Evolutionary conservation across 2,888 invertebrate genomes (phyloP).

Genomic region (Drosophila maculinotata): DNA sequence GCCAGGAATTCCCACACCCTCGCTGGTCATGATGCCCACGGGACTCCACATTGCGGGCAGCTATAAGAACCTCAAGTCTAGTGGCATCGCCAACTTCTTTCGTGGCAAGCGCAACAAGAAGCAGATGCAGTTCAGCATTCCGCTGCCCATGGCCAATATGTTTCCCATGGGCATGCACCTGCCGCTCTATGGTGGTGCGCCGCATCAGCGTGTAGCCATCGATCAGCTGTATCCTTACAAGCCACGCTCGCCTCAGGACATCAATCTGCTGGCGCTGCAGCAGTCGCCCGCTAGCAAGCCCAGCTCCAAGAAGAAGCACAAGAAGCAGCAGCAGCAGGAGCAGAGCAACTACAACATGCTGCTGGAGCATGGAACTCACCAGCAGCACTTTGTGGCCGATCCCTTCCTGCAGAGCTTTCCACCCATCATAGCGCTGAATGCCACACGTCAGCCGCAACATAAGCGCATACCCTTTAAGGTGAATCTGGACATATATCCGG

Average conservation of each 20-base stretch:
- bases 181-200: conserved; percentile 54
- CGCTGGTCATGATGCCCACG: conserved; percentile 79
- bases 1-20: conserved; percentile 34
- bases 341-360: conserved; percentile 68
- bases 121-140: conserved; percentile 76
- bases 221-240: conserved; percentile 90
- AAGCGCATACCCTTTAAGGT: conserved; percentile 87
- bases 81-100: conserved; percentile 83
- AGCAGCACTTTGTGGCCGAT: conserved; percentile 72
- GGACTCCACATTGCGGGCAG: conserved; percentile 83
- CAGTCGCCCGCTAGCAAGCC: conserved; percentile 62
- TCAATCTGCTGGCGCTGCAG: conserved; percentile 89
- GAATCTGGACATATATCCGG: conserved; percentile 88
- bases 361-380: conserved; percentile 57
- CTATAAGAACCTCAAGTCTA: conserved; percentile 83
- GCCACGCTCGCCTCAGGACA: conserved; percentile 90
- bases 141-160: conserved; percentile 74
- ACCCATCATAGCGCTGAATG: conserved; percentile 70
- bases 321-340: conserved; percentile 55
- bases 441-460: conserved; percentile 71
- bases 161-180: conserved; percentile 56
- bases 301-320: conserved; percentile 75
- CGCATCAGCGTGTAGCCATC: conserved; percentile 80
- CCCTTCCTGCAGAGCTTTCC: conserved; percentile 63
- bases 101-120: conserved; percentile 82